Conservation (phyloP, 1,140 invertebrate genomes). For the Armadillidium nasatum region DNA sequence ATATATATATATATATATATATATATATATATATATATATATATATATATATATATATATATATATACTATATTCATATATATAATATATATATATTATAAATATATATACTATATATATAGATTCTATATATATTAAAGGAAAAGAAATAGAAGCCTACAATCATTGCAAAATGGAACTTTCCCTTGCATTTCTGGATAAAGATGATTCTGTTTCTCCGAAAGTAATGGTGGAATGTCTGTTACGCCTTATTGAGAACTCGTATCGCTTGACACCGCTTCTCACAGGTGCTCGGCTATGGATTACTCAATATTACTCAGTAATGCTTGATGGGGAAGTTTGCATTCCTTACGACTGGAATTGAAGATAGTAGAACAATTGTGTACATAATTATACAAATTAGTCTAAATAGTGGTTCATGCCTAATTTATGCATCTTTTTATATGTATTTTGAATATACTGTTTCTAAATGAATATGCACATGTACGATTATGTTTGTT, state of each 20-base stretch:
- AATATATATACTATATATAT: no score
- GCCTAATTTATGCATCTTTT: no score
- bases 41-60: no score
- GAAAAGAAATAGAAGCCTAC: slow-evolving; percentile 67
- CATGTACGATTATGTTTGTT: no score
- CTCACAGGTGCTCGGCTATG: slow-evolving; percentile 62
- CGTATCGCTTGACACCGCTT: slow-evolving; percentile 49
- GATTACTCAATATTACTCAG: slow-evolving; percentile 85
- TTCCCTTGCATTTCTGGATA: slow-evolving; percentile 63
- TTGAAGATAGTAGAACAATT: neutral
- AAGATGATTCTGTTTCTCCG: slow-evolving; percentile 85
- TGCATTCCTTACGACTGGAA: slow-evolving; percentile 94
- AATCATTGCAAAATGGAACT: slow-evolving; percentile 62
- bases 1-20: no score
- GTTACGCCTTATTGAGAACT: slow-evolving; percentile 60
- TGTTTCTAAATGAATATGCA: no score
- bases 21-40: no score
- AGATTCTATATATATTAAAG: slow-evolving; percentile 62
- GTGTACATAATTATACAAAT: no score
- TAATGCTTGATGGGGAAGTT: slow-evolving; percentile 80
- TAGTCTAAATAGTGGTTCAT: no score
- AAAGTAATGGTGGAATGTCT: slow-evolving; percentile 84
- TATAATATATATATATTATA: no score
- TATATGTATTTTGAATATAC: no score
- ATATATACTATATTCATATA: no score